Base-by-base conservation (phyloP, 2,113 vertebrate species). In the Toxotes chatareus region DNA sequence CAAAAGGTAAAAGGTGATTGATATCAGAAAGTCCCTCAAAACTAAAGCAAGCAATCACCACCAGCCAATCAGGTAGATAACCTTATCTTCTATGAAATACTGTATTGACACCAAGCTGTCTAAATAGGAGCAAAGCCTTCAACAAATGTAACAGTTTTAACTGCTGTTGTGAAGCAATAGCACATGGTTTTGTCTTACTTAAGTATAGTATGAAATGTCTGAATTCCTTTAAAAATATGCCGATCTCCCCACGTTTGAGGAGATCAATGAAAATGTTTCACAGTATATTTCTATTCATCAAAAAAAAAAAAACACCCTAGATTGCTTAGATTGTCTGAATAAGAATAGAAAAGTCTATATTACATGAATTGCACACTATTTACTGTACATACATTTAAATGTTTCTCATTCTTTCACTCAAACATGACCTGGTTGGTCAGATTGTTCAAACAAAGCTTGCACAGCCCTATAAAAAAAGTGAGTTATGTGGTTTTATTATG, bases 11-110 rank as follows among this genome's bases (percentile, higher is more conserved):
- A 57, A 67, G 65, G 38, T 64, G 32, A 78, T 46, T 53, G 31
- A 74, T 65, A 67, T 63, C 8, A 61, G 40, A 65, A 44, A 32
- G 72, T 53, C 34, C 44, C 21, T 61, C 4, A 68, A 72, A 79
- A 63, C 17, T 3, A 57, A 70, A 42, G 2, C 9, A 57, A 57
- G 44, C 23, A 67, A 61, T 17, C 16, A 6, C 40, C 61, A 57
- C 40, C 61, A 57, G 65, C 21, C 10, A 19, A 8, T 38, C 47
- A 40, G 38, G 4, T 14, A 57, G 27, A 47, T 19, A 49, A 19
- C 47, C 17, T 19, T 49, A 64, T 31, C 44, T 66, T 46, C 16
- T 46, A 9, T 57, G 57, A 27, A 40, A 56, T 46, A 53, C 49
- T 76, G 9, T 38, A 40, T 4, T 34, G 27, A 55, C 19, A 36